A percentile compares a stretch with the other conserved stretches of the same genome.
phyloP scores from a whole-genome alignment of 2,797 vertebrate species.

The Sternotherus odoratus region DNA sequence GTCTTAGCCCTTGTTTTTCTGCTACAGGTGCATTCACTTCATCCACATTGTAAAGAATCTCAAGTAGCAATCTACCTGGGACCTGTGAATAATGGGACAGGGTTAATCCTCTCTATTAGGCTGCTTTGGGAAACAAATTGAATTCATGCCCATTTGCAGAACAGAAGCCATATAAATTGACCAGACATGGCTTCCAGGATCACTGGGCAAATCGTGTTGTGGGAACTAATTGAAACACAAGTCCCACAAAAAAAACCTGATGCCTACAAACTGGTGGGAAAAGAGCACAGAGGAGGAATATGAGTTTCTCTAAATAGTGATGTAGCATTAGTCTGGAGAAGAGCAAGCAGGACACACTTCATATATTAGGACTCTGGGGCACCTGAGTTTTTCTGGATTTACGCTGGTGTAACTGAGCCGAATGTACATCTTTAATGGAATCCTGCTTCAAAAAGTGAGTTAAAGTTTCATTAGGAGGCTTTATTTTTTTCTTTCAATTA shows the following conservation, averaged over 20 bases:
- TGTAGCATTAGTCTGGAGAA: conserved; percentile 12
- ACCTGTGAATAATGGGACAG: conserved; percentile 1
- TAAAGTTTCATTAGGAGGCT: conserved; percentile 20
- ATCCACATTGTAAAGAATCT: neutral
- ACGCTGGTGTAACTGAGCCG: neutral
- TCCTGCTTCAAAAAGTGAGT: conserved; percentile 13
- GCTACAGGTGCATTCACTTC: conserved; percentile 12
- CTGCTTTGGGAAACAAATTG: neutral
- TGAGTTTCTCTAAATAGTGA: neutral
- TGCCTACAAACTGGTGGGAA: neutral
- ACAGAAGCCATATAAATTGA: neutral
- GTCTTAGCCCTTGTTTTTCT: neutral
- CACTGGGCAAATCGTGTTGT: neutral
- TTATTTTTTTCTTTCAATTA: neutral
- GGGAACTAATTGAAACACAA: neutral
- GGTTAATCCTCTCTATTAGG: neutral
- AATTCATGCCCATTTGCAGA: conserved; percentile 20
- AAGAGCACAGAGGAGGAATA: neutral
- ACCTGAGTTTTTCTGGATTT: conserved; percentile 35
- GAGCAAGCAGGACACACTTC: neutral
- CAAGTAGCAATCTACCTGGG: neutral
- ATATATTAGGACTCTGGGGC: neutral
- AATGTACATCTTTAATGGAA: neutral
- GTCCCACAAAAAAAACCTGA: neutral
- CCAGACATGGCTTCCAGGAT: conserved; percentile 11